phyloP scores from a whole-genome alignment of 37 sponge, comb jelly and placozoan genomes.

The Amphimedon queenslandica region DNA sequence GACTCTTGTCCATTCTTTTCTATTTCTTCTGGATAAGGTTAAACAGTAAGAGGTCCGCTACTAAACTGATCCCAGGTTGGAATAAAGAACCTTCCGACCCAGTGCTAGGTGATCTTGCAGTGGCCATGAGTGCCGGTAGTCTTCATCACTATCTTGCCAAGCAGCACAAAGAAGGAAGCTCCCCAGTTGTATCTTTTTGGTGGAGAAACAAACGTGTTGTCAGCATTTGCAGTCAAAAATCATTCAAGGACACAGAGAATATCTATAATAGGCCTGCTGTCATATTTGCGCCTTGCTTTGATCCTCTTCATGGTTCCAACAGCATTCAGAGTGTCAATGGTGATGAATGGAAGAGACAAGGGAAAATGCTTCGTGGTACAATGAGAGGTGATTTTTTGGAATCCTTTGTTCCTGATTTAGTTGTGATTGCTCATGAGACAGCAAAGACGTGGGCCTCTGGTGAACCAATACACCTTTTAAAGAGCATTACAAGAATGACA shows the following conservation, averaged over 20 bases:
- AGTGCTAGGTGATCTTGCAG: constrained; percentile 17
- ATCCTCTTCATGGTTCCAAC: constrained; percentile 22
- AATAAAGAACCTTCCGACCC: constrained; percentile 18
- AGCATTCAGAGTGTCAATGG: constrained; percentile 27
- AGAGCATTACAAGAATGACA: constrained; percentile 14
- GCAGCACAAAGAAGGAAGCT: constrained; percentile 18
- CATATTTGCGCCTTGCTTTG: constrained; percentile 12
- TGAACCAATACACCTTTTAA: neutral
- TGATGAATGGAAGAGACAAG: constrained; percentile 29
- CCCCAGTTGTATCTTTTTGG: constrained; percentile 34
- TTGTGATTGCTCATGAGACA: constrained; percentile 23
- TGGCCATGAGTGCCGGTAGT: constrained; percentile 8
- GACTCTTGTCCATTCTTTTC: neutral
- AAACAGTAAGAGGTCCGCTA: neutral
- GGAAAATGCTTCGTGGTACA: constrained; percentile 27
- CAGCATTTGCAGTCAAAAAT: constrained; percentile 18
- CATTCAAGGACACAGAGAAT: constrained; percentile 36
- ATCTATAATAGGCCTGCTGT: constrained; percentile 14
- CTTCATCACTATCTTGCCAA: constrained; percentile 11
- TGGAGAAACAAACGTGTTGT: constrained; percentile 32
- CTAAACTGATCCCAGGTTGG: constrained; percentile 41
- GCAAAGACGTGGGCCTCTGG: constrained; percentile 8
- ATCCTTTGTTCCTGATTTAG: constrained; percentile 32
- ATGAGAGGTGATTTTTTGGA: constrained; percentile 20
- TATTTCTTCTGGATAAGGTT: neutral